phyloP scores from a whole-genome alignment of 1,140 invertebrate genomes.

The Drosophila sp. region DNA sequence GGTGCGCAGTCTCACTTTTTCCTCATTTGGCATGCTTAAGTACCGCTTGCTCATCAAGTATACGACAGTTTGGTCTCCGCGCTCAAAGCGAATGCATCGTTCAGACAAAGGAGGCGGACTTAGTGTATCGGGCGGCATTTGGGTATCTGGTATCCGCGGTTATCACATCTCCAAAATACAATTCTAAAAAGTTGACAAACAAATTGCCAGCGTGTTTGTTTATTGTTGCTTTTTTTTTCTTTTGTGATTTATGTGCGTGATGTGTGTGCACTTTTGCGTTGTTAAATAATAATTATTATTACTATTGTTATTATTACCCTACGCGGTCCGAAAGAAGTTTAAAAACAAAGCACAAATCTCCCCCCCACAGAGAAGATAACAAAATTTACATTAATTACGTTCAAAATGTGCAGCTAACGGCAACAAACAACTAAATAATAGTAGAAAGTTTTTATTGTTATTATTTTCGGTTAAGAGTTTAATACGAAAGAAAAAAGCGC shows the following conservation, averaged over 20 bases:
- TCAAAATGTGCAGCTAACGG: conserved; percentile 61
- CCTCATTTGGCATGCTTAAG: neutral
- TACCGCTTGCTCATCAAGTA: neutral
- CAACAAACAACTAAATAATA: conserved; percentile 58
- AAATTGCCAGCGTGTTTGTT: conserved; percentile 9
- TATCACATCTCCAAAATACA: conserved; percentile 6
- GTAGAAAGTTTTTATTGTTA: conserved; percentile 77
- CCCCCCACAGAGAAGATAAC: conserved; percentile 22
- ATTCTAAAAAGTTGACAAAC: conserved; percentile 23
- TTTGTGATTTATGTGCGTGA: conserved; percentile 11
- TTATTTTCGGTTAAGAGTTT: conserved; percentile 14
- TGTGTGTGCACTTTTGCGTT: conserved; percentile 13
- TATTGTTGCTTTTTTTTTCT: neutral
- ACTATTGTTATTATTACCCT: conserved; percentile 47
- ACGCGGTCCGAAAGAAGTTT: conserved; percentile 6
- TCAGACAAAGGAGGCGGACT: neutral
- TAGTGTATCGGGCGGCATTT: conserved; percentile 1
- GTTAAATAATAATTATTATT: conserved; percentile 44
- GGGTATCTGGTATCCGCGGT: conserved; percentile 6
- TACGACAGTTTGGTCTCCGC: conserved; percentile 3
- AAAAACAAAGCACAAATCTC: neutral
- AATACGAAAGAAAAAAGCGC: conserved; percentile 30
- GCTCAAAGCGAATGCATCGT: conserved; percentile 6
- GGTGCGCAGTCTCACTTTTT: too few species aligned
- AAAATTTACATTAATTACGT: conserved; percentile 66